These are phyloP conservation scores for Ladona fulva DNA, from an alignment of 1,140 invertebrate species.

Conservation along the genomic window DNA sequence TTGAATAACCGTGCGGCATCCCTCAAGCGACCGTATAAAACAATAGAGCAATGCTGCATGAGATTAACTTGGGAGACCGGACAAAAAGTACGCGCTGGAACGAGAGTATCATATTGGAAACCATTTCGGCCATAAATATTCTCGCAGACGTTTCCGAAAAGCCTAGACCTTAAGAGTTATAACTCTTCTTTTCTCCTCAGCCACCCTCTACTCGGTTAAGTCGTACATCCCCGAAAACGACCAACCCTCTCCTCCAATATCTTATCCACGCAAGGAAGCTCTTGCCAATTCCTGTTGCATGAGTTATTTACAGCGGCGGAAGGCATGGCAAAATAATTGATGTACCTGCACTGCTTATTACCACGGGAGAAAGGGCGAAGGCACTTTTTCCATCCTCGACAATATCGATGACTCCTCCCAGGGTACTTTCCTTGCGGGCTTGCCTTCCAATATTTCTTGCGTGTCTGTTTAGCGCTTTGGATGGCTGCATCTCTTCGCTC, in stretches of 20 bases:
- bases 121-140: too few species aligned
- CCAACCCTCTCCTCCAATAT: not conserved
- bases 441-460: not conserved
- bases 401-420: not conserved
- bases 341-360: not conserved
- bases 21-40: too few species aligned
- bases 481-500: not conserved
- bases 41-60: too few species aligned
- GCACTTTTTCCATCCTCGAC: not conserved
- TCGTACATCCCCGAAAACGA: too few species aligned
- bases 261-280: not conserved
- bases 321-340: not conserved
- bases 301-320: not conserved
- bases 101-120: too few species aligned
- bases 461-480: not conserved
- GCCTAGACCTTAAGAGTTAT: not conserved
- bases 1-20: too few species aligned
- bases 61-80: too few species aligned
- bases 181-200: not conserved
- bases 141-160: not conserved
- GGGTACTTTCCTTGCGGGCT: not conserved
- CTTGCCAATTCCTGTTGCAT: constrained; percentile 3
- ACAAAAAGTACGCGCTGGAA: too few species aligned
- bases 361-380: not conserved
- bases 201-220: not conserved